Evolutionary conservation across 2,113 vertebrate genomes (phyloP), one percentile per base, ranked within the genome.

Genomic region (Cavia aperea): DNA sequence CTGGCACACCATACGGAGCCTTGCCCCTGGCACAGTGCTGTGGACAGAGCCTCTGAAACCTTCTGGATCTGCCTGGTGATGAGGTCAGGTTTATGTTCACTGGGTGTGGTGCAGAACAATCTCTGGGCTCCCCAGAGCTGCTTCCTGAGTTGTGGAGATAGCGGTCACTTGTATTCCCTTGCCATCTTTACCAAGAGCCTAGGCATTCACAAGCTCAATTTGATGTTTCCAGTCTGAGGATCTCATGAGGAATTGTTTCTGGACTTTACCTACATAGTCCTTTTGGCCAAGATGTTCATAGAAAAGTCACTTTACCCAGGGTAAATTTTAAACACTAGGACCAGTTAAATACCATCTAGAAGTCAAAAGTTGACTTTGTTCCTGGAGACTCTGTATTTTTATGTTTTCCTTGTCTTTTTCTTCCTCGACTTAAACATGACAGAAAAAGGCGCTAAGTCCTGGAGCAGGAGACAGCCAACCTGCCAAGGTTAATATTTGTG

Each of bases 401-500:
- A 49, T 54, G 23, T 29, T 84, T 93, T 97, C 94, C 92, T 97
- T 93, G 62, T 82, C 93, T 97, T 93, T 94, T 97, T 96, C 96
- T 97, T 95, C 90, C 97, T 88, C 97, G 97, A 97, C 91, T 97
- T 97, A 97, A 97, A 97, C 96, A 97, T 95, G 96, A 96, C 95
- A 70, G 94, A 79, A 24, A 90, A 97, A 97, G 96, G 90, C 54
- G 58, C 96, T 97, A 97, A 97, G 96, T 97, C 96, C 96, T 96
- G 93, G 96, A 96, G 97, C 96, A 94, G 97, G 97, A 96, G 93
- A 96, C 79, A 0, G 43, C 26, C 86, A 86, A 66, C 54, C 92
- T 96, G 97, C 98, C 98, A 98, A 98, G 95, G 90, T 95, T 95
- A 98, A 98, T 98, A 98, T 98, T 98, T 98, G 97, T 97, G 87